Evolutionary conservation across 2,888 invertebrate species (phyloP).

Genomic region (Amphipoea lucens): DNA sequence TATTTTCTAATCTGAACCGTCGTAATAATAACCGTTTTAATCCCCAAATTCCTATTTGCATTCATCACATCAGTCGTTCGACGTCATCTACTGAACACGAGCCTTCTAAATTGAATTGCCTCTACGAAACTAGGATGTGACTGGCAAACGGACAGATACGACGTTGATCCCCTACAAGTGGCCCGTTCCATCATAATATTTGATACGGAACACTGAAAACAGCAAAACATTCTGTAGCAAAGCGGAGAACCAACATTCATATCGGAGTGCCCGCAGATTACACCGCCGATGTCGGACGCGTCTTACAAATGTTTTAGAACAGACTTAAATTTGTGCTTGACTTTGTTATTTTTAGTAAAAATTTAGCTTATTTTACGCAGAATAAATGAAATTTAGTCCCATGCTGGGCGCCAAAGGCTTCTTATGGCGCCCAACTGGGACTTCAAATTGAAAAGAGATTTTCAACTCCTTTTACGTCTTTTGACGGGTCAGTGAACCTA

Average conservation of each 20-base stretch:
- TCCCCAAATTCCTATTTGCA: neutral
- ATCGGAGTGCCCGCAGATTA: constrained; percentile 58
- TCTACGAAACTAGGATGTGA: neutral
- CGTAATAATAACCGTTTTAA: neutral
- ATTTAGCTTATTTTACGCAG: neutral
- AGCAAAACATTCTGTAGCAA: constrained; percentile 42
- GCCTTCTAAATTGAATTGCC: constrained; percentile 22
- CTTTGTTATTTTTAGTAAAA: neutral
- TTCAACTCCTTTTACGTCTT: neutral
- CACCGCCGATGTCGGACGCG: constrained; percentile 35
- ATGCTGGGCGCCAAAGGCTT: constrained; percentile 13
- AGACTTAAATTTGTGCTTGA: constrained; percentile 12
- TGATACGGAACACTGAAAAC: constrained; percentile 25
- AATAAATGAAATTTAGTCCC: neutral
- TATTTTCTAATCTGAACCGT: neutral
- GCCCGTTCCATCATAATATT: constrained; percentile 27
- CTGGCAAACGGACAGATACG: constrained; percentile 2
- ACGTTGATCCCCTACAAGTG: constrained; percentile 21
- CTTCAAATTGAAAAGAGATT: neutral
- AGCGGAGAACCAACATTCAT: constrained; percentile 57
- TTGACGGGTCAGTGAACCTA: neutral
- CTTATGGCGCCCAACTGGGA: constrained; percentile 11
- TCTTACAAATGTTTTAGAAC: constrained; percentile 53
- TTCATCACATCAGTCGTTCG: neutral
- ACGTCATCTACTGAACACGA: neutral